phyloP scores from a whole-genome alignment of 2,797 vertebrate species.

The Delichon dasypus region DNA sequence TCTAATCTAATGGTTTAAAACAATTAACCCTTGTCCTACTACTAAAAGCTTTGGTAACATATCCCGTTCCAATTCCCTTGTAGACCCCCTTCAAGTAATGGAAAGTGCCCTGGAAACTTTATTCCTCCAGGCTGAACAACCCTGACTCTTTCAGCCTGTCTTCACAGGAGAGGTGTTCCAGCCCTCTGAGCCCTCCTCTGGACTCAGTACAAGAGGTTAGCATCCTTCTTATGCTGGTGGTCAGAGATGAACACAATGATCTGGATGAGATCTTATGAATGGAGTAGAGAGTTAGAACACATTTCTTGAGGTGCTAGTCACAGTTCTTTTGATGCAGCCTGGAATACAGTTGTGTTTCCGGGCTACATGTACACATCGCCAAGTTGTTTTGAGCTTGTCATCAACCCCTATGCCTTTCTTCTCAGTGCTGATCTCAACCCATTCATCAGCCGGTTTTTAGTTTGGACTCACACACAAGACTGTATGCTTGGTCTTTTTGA shows the following conservation, averaged over 20 bases:
- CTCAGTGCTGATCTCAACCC: neutral
- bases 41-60: neutral
- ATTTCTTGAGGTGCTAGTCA: neutral
- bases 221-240: neutral
- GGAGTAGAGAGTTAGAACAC: neutral
- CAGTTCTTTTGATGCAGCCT: neutral
- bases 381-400: neutral
- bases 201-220: neutral
- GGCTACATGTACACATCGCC: neutral
- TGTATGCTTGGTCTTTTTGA: neutral
- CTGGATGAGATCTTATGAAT: neutral
- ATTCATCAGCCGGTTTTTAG: neutral
- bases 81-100: neutral
- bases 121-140: neutral
- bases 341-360: neutral
- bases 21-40: neutral
- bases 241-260: neutral
- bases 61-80: neutral
- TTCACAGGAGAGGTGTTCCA: neutral
- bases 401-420: neutral
- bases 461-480: neutral
- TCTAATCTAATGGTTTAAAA: neutral
- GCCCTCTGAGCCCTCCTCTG: neutral
- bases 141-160: neutral
- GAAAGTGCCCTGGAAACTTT: neutral